phyloP scores from a whole-genome alignment of 1,140 invertebrate genomes.

The Octopus bimaculoides region DNA sequence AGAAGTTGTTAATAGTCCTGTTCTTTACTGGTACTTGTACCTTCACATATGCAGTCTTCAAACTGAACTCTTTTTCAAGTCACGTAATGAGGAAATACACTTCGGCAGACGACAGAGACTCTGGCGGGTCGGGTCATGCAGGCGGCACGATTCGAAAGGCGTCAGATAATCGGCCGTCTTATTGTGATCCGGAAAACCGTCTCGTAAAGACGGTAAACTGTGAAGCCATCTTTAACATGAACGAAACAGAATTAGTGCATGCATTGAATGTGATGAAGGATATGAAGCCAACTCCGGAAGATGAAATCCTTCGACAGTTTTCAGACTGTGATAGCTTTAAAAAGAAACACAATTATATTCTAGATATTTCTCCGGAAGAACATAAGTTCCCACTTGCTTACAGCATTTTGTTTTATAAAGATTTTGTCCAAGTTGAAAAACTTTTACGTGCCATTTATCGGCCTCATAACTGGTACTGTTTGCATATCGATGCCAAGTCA shows the following conservation, averaged over 20 bases:
- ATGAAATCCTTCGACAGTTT: background rate
- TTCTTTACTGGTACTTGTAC: background rate
- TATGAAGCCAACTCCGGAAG: background rate
- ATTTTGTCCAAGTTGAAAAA: constrained; percentile 42
- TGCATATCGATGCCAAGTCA: constrained; percentile 47
- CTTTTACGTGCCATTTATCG: constrained; percentile 46
- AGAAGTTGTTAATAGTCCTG: background rate
- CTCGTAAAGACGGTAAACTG: background rate
- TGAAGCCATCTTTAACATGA: background rate
- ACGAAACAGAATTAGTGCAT: background rate
- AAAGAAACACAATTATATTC: background rate
- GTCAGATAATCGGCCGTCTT: background rate
- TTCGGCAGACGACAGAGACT: background rate
- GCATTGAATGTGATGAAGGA: background rate
- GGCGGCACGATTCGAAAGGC: background rate
- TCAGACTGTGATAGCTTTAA: background rate
- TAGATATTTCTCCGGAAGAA: constrained; percentile 27
- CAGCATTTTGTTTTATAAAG: constrained; percentile 45
- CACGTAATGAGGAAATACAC: background rate
- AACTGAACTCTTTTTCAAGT: background rate
- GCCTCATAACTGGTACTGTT: constrained; percentile 51
- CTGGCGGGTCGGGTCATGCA: background rate
- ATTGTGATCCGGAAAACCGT: background rate
- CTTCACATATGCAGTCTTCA: background rate
- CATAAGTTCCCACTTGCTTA: constrained; percentile 43